Percentiles rank a stretch among this genome's conserved stretches.
Conservation (phyloP, 2,797 vertebrate genomes). For the Rachycentron canadum region DNA sequence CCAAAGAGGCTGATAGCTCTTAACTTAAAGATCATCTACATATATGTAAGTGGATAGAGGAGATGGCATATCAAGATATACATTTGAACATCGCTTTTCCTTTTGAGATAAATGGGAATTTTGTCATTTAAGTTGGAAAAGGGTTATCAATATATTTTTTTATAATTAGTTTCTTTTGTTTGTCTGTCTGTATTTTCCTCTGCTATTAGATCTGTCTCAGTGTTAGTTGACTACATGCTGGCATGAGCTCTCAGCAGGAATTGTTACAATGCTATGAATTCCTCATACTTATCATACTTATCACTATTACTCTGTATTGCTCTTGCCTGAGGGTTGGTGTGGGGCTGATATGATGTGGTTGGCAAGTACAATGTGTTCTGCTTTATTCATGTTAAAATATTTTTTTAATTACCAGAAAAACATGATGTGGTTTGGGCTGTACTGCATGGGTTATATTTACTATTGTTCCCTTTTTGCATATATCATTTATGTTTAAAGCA, state of each 20-base stretch:
- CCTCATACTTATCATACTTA: conserved; percentile 24
- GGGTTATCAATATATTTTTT: background rate
- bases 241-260: conserved; percentile 4
- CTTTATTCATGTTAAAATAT: background rate
- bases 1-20: background rate
- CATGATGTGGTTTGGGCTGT: background rate
- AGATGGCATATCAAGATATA: background rate
- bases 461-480: background rate
- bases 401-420: background rate
- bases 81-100: background rate
- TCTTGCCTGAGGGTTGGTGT: conserved; percentile 29
- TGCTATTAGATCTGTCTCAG: background rate
- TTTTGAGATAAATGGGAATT: background rate
- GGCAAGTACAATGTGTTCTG: conserved; percentile 4
- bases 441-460: background rate
- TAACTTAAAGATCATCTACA: background rate
- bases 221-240: background rate
- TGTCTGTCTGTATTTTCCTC: background rate
- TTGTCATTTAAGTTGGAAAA: background rate
- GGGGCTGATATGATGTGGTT: conserved; percentile 33
- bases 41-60: background rate
- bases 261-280: conserved; percentile 7
- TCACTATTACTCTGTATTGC: conserved; percentile 1
- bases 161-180: background rate
- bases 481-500: background rate